Base-by-base conservation (phyloP, 2,113 vertebrate species). In the mouse (Mus musculus) region DNA sequence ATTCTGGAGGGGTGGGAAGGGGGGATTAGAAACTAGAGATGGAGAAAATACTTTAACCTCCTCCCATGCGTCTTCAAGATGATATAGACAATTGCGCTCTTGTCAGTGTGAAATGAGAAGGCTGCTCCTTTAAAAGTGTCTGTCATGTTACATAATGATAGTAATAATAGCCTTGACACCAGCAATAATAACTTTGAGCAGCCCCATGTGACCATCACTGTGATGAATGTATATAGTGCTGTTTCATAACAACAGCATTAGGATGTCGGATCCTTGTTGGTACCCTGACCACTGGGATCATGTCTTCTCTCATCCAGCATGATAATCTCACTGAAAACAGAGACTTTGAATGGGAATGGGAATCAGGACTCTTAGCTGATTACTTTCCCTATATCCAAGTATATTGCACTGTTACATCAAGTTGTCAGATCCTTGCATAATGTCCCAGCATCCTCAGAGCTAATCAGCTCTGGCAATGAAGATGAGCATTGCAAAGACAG, bases 11-110 rank as follows among this genome's bases (percentile, higher is more conserved):
- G 42, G 42, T 42, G 42, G 42, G 42, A 42, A 42, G 42, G 54
- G 11, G 54, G 63, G 5, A 75, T 93, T 49, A 65, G 49, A 95
- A 97, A 54, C 39, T 46, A 11, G 39, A 91, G 17, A 30, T 49
- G 89, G 59, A 87, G 22, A 91, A 92, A 89, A 30, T 28, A 85
- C 49, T 96, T 88, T 52, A 80, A 39, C 22, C 0, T 76, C 19
- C 28, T 90, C 93, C 80, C 81, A n/a, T 65, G 30, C 36, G 4
- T 96, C 78, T 80, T 54, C 33, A 95, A 86, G 81, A 71, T 77
- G 75, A 82, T 52, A 75, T 28, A 85, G 33, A 88, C 13, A 77
- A 26, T 52, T 94, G 52, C 36, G 69, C 46, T 19, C 28, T 52
- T 59, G 2, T 85, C 63, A 88, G 26, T 28, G n/a, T 49, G 42